These are phyloP conservation scores for Abscondita cerata DNA, from an alignment of 2,888 invertebrate genomes.

Conservation along the genomic window DNA sequence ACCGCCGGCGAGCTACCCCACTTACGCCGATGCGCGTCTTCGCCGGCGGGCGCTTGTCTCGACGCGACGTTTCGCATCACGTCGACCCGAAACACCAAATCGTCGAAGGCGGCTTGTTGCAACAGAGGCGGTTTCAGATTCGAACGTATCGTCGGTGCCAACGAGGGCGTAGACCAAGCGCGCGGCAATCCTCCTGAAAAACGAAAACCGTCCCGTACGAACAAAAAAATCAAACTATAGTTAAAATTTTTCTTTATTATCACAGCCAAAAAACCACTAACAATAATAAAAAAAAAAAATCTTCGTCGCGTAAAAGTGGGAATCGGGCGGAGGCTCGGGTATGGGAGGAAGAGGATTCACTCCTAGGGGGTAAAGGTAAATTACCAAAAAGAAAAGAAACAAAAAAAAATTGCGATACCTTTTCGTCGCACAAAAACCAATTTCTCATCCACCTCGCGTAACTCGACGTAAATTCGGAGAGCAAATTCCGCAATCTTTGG, in stretches of 20 bases:
- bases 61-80: constrained; percentile 81
- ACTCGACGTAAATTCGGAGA: not conserved
- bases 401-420: not conserved
- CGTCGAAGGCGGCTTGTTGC: constrained; percentile 88
- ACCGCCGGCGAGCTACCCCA: constrained; percentile 55
- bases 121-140: constrained; percentile 80
- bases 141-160: constrained; percentile 64
- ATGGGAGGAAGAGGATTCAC: too few relatives aligned
- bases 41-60: constrained; percentile 55
- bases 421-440: not conserved
- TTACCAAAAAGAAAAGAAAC: too few relatives aligned
- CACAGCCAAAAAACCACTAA: too few relatives aligned
- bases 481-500: not conserved
- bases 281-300: too few relatives aligned
- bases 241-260: too few relatives aligned
- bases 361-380: not conserved
- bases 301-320: too few relatives aligned
- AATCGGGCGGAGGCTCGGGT: too few relatives aligned
- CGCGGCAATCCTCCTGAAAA: constrained; percentile 55
- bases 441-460: not conserved
- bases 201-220: too few relatives aligned
- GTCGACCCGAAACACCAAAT: constrained; percentile 80
- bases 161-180: constrained; percentile 57
- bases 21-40: constrained; percentile 34
- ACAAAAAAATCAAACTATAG: too few relatives aligned